Conservation (phyloP, 2,888 invertebrate genomes). For the Brassicogethes aeneus region DNA sequence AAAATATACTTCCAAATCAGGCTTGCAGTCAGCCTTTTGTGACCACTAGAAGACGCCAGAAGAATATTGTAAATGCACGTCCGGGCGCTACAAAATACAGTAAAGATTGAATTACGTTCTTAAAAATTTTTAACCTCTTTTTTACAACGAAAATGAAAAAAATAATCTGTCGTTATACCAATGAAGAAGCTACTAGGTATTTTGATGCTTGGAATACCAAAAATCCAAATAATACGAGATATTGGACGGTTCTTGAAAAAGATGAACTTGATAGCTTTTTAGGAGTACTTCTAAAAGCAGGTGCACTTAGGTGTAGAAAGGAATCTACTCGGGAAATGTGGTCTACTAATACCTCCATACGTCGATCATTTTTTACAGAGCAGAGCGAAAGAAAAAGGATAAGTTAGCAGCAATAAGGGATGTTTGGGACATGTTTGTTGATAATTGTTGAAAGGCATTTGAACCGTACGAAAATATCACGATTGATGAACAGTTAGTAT, state of each 20-base stretch:
- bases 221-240: no score
- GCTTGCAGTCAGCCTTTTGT: no score
- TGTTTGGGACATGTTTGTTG: conserved; percentile 9
- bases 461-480: conserved; percentile 14
- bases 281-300: conserved; percentile 11
- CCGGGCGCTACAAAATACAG: no score
- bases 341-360: conserved; percentile 10
- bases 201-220: no score
- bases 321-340: conserved; percentile 12
- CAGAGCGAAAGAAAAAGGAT: conserved; percentile 8
- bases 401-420: conserved; percentile 13
- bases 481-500: conserved; percentile 15
- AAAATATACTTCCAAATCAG: no score
- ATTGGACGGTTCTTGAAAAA: conserved; percentile 6
- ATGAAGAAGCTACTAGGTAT: no score
- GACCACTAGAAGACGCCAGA: conserved; percentile 5
- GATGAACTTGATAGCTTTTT: conserved; percentile 9
- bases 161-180: no score
- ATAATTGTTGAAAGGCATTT: conserved; percentile 10
- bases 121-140: no score
- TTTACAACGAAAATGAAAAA: no score
- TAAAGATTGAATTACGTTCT: no score
- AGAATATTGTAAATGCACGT: no score
- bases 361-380: conserved; percentile 8
- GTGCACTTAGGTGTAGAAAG: conserved; percentile 9